phyloP scores from a whole-genome alignment of 2,113 vertebrate species.

The Scytalopus superciliaris region DNA sequence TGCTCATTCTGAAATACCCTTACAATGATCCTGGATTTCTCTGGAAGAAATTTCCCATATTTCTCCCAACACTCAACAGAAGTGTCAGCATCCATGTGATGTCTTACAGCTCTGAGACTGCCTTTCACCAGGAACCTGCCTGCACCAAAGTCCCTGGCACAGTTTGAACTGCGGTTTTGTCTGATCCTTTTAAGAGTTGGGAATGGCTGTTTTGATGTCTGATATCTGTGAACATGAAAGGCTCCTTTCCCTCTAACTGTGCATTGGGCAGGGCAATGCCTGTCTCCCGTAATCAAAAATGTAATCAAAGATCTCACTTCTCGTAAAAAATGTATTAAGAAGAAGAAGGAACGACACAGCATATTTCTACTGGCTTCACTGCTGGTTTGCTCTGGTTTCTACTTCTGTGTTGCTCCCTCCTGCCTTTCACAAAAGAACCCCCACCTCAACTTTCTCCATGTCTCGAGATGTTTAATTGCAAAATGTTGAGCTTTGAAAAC shows the following conservation, averaged over 20 bases:
- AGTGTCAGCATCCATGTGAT: neutral
- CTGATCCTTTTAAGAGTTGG: conserved; percentile 62
- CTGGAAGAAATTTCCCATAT: neutral
- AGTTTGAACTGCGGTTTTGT: conserved; percentile 54
- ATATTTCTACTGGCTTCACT: neutral
- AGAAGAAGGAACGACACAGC: neutral
- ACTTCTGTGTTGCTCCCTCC: neutral
- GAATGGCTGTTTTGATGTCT: conserved; percentile 70
- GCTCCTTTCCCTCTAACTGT: conserved; percentile 29
- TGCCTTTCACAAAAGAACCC: conserved; percentile 18
- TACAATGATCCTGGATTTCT: neutral
- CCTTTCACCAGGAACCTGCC: neutral
- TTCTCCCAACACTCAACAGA: neutral
- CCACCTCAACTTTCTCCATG: neutral
- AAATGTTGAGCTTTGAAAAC: conserved; percentile 44
- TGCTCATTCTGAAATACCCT: neutral
- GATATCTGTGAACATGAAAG: conserved; percentile 62
- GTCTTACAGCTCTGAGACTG: neutral
- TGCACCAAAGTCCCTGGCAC: conserved; percentile 37
- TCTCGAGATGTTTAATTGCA: conserved; percentile 49
- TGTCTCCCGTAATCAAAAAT: conserved; percentile 63
- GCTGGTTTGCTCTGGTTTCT: conserved; percentile 39
- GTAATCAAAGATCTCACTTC: conserved; percentile 58
- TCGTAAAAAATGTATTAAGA: conserved; percentile 64
- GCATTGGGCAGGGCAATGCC: conserved; percentile 50